Evolutionary conservation across 2,113 vertebrate species (phyloP).

Genomic region (Henicopernis longicauda): DNA sequence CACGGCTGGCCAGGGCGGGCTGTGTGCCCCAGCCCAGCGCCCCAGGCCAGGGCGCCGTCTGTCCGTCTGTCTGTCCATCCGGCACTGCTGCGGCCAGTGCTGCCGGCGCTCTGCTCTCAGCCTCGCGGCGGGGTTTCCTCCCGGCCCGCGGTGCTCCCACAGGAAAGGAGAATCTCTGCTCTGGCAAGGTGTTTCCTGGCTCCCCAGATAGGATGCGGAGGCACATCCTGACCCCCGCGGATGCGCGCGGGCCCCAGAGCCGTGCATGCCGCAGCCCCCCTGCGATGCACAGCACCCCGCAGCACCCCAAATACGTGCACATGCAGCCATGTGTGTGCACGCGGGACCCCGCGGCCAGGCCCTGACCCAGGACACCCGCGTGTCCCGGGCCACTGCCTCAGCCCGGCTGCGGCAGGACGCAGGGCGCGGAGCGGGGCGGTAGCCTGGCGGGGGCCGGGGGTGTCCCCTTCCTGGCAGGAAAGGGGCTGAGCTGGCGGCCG

Average conservation of each 20-base stretch:
- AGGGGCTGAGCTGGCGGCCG: neutral
- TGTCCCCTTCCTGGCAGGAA: slow-evolving; percentile 34
- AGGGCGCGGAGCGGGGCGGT: neutral
- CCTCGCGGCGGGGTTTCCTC: neutral
- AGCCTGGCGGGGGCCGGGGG: neutral
- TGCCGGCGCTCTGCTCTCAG: accelerated
- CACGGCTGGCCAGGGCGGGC: neutral
- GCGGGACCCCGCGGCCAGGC: neutral
- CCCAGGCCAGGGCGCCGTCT: accelerated
- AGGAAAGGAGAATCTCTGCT: slow-evolving; percentile 31
- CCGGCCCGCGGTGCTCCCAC: neutral
- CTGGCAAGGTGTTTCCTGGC: slow-evolving; percentile 40
- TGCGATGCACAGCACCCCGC: neutral
- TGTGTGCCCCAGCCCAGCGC: neutral
- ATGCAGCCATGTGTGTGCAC: accelerated
- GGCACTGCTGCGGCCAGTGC: neutral
- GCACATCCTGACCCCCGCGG: neutral
- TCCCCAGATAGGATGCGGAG: neutral
- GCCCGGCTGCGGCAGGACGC: neutral
- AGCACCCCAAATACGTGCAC: neutral
- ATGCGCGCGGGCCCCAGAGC: neutral
- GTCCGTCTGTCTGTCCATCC: accelerated
- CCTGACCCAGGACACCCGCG: neutral
- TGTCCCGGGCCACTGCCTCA: accelerated
- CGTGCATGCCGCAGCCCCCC: too few species aligned